Percentiles rank a stretch among this genome's conserved stretches.
Conservation (phyloP, 1,140 invertebrate genomes). For the Solen grandis region DNA sequence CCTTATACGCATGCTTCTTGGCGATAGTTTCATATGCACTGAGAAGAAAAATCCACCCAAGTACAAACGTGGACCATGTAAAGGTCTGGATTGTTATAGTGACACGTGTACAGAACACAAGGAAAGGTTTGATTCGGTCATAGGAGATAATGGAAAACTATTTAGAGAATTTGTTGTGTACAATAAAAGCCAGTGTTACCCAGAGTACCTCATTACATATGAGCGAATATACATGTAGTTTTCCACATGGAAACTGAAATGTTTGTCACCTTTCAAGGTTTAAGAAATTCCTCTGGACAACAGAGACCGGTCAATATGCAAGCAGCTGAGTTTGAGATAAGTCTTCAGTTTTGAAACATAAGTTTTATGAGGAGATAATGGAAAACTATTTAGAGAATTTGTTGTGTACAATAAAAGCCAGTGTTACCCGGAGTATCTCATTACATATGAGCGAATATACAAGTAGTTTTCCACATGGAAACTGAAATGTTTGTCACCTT, state of each 20-base stretch:
- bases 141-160: slow-evolving; percentile 63
- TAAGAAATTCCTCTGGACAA: too few species aligned
- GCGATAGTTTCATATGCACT: slow-evolving; percentile 36
- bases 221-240: slow-evolving; percentile 59
- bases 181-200: slow-evolving; percentile 66
- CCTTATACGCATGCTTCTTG: slow-evolving; percentile 53
- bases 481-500: too few species aligned
- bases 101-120: slow-evolving; percentile 26
- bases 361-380: slow-evolving; percentile 66
- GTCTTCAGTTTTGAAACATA: too few species aligned
- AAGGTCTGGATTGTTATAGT: slow-evolving; percentile 25
- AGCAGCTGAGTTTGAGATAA: too few species aligned
- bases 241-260: too few species aligned
- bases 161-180: slow-evolving; percentile 75
- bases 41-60: slow-evolving; percentile 31
- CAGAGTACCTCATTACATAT: slow-evolving; percentile 73
- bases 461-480: too few species aligned
- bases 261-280: too few species aligned
- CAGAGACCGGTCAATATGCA: too few species aligned
- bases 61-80: slow-evolving; percentile 50
- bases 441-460: slow-evolving; percentile 70
- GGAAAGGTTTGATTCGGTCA: slow-evolving; percentile 61
- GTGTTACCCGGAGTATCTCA: slow-evolving; percentile 73
- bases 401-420: slow-evolving; percentile 67
- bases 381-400: slow-evolving; percentile 71